A percentile compares a stretch with the other conserved stretches of the same genome.
Conservation (phyloP, 2,113 vertebrate species). For the Cephalopterus ornatus region DNA sequence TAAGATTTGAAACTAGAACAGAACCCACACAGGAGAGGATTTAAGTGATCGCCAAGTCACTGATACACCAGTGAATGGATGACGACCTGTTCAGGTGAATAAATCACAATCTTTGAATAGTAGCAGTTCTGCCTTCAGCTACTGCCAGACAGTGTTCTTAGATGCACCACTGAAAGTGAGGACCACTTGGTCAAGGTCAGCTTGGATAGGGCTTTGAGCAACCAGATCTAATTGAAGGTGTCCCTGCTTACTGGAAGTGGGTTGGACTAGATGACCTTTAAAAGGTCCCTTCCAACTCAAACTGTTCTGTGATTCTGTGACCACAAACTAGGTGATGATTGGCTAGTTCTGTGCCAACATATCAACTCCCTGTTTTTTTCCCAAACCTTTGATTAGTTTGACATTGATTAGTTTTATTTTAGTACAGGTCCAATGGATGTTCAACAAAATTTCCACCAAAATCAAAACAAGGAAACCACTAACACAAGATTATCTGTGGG, state of each 20-base stretch:
- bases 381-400: not conserved
- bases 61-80: not conserved
- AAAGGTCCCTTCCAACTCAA: not conserved
- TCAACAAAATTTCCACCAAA: not conserved
- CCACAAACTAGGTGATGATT: not conserved
- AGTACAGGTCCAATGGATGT: not conserved
- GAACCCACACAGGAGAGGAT: not conserved
- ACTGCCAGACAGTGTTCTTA: not conserved
- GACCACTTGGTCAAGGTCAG: not conserved
- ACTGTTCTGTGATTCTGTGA: not conserved
- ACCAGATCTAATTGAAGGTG: not conserved
- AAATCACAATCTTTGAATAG: not conserved
- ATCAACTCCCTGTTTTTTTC: not conserved
- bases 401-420: not conserved
- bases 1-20: constrained; percentile 18
- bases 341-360: not conserved
- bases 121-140: not conserved
- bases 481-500: not conserved
- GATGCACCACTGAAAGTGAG: not conserved
- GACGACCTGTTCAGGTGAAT: not conserved
- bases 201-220: not conserved
- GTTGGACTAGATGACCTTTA: not conserved
- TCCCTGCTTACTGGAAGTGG: not conserved
- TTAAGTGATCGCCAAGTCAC: not conserved
- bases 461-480: not conserved